Evolutionary conservation across 2,113 vertebrate species (phyloP), one percentile per base, ranked within the genome.

Genomic region (Phylloscopus trochiloides): DNA sequence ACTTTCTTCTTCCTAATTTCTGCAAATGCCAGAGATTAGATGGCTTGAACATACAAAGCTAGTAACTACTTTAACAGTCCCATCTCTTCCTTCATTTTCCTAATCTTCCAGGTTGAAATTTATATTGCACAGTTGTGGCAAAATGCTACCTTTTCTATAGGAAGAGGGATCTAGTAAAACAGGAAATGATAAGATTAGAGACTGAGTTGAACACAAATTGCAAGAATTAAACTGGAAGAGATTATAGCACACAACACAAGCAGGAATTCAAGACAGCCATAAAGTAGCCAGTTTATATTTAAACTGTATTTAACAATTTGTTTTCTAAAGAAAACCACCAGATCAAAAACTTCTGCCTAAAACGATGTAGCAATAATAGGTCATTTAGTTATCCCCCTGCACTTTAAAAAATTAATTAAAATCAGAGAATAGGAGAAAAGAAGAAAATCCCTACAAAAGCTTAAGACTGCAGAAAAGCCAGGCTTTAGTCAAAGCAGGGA

Each of bases 331-430:
- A 40, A 54, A 50, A 52, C 7, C 29, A 34, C 19, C 15, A 5
- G 1, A 38, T 22, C 5, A 47, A 0, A 24, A 73, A 38, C 9
- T 63, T 67, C 29, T 75, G 25, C 24, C 36, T 67, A 54, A 88
- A 94, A 24, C 0, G 0, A 34, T 20, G 29, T 28, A 19, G 58
- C 29, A 61, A 7, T 74, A n/a, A 62, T 7, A 63, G 19, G 24
- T 71, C 13, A 72, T 13, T 38, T 25, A 22, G 9, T 36, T 89
- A 58, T 11, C 1, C 1, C 1, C 1, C 10, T 26, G 13, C 2
- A 19, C 6, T 32, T 54, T 3, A 7, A 3, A 47, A 54, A 25
- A 14, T 7, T 14, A 10, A 61, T 17, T 24, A 48, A 84, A 66
- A 47, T 40, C 13, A 82, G 43, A 90, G 42, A 24, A 68, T 50